These are phyloP conservation scores for Okapia johnstoni DNA, from an alignment of 2,113 vertebrate genomes.

Conservation along the genomic window DNA sequence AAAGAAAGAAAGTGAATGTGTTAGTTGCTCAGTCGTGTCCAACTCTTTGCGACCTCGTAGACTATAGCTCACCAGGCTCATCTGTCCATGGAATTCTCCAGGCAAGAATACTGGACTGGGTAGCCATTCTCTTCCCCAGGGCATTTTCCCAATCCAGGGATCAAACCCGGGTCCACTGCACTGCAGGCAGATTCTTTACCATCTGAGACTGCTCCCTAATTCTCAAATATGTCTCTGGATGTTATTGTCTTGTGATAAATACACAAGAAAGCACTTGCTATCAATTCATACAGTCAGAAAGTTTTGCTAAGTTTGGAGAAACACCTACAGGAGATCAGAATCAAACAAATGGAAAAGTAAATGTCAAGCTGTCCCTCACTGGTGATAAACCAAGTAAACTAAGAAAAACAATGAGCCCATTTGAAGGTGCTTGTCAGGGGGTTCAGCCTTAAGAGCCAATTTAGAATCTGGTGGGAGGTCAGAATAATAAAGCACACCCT, in stretches of 20 bases:
- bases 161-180: not conserved
- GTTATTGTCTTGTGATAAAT: not conserved
- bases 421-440: not conserved
- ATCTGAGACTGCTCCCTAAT: not conserved
- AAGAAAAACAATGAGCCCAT: conserved; percentile 24
- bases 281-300: not conserved
- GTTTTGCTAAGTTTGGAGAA: not conserved
- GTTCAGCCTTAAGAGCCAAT: conserved; percentile 12
- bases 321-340: not conserved
- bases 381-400: conserved; percentile 36
- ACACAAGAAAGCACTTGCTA: not conserved
- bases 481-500: not conserved
- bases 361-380: conserved; percentile 24
- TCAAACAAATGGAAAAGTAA: conserved; percentile 20
- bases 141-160: not conserved
- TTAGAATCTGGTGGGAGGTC: not conserved
- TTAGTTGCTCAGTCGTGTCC: not conserved
- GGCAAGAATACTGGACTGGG: not conserved
- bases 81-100: not conserved
- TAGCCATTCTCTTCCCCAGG: not conserved
- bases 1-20: not conserved
- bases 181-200: not conserved
- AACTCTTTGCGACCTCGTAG: not conserved
- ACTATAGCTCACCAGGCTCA: not conserved
- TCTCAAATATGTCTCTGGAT: not conserved